A percentile compares a stretch with the other conserved stretches of the same genome.
phyloP scores from a whole-genome alignment of 1,140 invertebrate species.

The Diplogasteroides magnus region DNA sequence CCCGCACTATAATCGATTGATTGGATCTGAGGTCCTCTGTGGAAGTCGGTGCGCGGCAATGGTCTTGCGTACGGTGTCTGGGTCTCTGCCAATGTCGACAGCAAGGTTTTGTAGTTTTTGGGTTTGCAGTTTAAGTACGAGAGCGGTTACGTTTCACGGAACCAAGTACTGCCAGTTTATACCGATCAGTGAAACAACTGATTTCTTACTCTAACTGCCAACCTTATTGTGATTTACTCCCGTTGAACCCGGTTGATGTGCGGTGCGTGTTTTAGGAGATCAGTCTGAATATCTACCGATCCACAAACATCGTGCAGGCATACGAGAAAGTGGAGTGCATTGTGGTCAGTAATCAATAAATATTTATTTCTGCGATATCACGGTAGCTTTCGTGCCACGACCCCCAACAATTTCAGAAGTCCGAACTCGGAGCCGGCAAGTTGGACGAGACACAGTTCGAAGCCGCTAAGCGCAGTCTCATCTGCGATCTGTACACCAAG shows the following conservation, averaged over 20 bases:
- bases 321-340: slow-evolving; percentile 72
- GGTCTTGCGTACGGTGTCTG: slow-evolving; percentile 76
- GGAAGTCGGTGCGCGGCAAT: slow-evolving; percentile 74
- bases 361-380: too few relatives aligned
- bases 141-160: too few relatives aligned
- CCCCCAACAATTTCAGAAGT: slow-evolving; percentile 61
- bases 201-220: too few relatives aligned
- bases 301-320: slow-evolving; percentile 70
- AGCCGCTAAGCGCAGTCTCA: slow-evolving; percentile 74
- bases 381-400: too few relatives aligned
- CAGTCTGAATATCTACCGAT: slow-evolving; percentile 65
- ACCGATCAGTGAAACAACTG: too few relatives aligned
- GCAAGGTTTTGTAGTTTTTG: slow-evolving; percentile 67
- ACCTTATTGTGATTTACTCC: too few relatives aligned
- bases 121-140: too few relatives aligned
- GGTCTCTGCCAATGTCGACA: slow-evolving; percentile 64
- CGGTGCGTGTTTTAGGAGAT: too few relatives aligned
- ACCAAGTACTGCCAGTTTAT: background rate
- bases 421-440: slow-evolving; percentile 63
- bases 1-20: background rate
- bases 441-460: slow-evolving; percentile 73
- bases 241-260: background rate
- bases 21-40: slow-evolving; percentile 69
- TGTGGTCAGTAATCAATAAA: slow-evolving; percentile 68
- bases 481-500: slow-evolving; percentile 67